Evolutionary conservation across 2,888 invertebrate species (phyloP), one percentile per base, ranked within the genome.

Genomic region (Oeneis ivallda): DNA sequence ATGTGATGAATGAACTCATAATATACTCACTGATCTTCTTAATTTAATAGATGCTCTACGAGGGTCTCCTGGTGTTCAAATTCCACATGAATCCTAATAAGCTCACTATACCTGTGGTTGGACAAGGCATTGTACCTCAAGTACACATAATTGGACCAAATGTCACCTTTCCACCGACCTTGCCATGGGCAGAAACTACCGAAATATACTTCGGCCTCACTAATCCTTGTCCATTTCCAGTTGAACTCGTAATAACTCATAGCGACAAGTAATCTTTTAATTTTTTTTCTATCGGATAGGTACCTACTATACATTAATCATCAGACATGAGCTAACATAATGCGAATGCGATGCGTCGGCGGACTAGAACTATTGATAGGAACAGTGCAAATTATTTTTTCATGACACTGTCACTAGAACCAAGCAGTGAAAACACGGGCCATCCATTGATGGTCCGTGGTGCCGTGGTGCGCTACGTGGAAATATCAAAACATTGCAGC

Each of bases 191-290:
- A 17, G 82, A 87, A 50, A 92, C 92, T 2, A 92, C 92, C n/a
- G 93, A 93, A 58, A 87, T 92, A 68, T 92, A 86, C 69, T 92
- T 96, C 67, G 89, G 92, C 4, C 79, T 96, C 7, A 92, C 93
- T 65, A 96, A 96, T 79, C 92, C 93, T 0, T 94, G 94, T 68
- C 81, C 89, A 5, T 94, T 94, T 80, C 94, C 95, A 0, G 88
- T 96, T 19, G 95, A 96, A 82, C 87, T 95, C 57, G 94, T 94
- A 76, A 93, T 95, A 81, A 86, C 94, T 17, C 95, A 96, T 79
- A 93, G 93, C 76, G 95, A 96, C 78, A 78, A 84, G 94, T 94
- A 86, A 90, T 89, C 81, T 66, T 47, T 41, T 57, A 47, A 26
- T 53, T 19, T 50, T 60, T 8, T 47, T 15, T 41, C 43, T 43